A percentile compares a stretch with the other conserved stretches of the same genome.
These are phyloP conservation scores for Drosophila robusta DNA, from an alignment of 2,888 invertebrate genomes.

Conservation along the genomic window DNA sequence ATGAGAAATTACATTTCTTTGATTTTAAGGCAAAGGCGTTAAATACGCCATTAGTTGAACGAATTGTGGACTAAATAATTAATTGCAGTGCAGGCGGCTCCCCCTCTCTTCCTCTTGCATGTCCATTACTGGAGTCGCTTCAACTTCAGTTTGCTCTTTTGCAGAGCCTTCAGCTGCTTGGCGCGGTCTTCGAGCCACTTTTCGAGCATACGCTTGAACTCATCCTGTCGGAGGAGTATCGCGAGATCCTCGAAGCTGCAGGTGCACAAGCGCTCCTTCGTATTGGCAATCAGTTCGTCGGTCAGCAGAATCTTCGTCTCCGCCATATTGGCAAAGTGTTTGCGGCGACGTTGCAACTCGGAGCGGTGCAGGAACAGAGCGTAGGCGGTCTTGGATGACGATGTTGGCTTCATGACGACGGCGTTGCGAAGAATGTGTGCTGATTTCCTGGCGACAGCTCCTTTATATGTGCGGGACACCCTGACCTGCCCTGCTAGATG, in stretches of 20 bases:
- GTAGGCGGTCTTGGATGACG: constrained; percentile 43
- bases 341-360: constrained; percentile 57
- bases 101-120: neutral
- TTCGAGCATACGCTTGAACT: constrained; percentile 58
- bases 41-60: constrained; percentile 32
- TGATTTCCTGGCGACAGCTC: constrained; percentile 5
- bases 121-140: constrained; percentile 30
- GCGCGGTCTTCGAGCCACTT: constrained; percentile 47
- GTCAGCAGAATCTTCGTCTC: constrained; percentile 62
- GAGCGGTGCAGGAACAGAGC: constrained; percentile 66
- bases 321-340: constrained; percentile 41
- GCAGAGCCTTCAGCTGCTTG: constrained; percentile 53
- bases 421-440: constrained; percentile 48
- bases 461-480: constrained; percentile 41
- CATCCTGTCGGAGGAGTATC: constrained; percentile 51
- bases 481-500: constrained; percentile 22
- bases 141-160: constrained; percentile 36
- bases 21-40: constrained; percentile 29
- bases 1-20: constrained; percentile 59
- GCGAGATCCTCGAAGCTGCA: constrained; percentile 64
- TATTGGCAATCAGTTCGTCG: constrained; percentile 45
- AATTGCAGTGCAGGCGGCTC: neutral
- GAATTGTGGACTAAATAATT: constrained; percentile 4
- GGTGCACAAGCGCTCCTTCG: constrained; percentile 45
- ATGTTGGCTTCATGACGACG: constrained; percentile 56